phyloP scores from a whole-genome alignment of 2,113 vertebrate species.

The Lagopus muta region DNA sequence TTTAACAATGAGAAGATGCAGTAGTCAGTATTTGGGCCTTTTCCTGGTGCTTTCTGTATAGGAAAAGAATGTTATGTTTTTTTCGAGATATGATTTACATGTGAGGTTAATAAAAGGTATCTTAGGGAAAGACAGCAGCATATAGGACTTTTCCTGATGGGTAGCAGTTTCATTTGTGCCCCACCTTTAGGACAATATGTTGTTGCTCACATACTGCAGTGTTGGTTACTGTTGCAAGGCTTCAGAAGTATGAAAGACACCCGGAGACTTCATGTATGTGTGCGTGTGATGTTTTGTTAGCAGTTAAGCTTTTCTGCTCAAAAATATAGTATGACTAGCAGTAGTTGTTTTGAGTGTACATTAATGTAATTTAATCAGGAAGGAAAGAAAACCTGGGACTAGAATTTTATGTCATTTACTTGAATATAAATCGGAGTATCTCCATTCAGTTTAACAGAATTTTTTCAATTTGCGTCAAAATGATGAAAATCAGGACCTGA shows the following conservation, averaged over 20 bases:
- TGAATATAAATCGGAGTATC: constrained; percentile 19
- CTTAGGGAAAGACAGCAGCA: neutral
- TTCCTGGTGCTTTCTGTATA: neutral
- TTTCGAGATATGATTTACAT: neutral
- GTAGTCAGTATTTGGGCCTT: neutral
- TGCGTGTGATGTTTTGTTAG: neutral
- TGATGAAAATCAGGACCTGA: constrained; percentile 34
- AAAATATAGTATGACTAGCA: neutral
- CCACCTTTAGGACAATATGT: neutral
- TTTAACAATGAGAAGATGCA: neutral
- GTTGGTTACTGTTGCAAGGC: neutral
- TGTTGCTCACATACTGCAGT: neutral
- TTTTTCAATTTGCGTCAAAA: constrained; percentile 53
- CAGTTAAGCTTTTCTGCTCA: constrained; percentile 3
- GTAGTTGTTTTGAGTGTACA: constrained; percentile 22
- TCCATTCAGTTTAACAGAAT: constrained; percentile 53
- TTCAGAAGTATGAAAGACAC: neutral
- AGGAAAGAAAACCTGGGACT: constrained; percentile 54
- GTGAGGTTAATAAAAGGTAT: neutral
- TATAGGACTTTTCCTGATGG: neutral
- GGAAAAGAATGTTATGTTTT: neutral
- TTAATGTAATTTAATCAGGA: constrained; percentile 67
- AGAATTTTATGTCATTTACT: constrained; percentile 59
- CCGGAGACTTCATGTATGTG: neutral
- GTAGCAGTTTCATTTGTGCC: neutral